phyloP scores from a whole-genome alignment of 2,888 invertebrate species.

The Diachrysia chrysitis region DNA sequence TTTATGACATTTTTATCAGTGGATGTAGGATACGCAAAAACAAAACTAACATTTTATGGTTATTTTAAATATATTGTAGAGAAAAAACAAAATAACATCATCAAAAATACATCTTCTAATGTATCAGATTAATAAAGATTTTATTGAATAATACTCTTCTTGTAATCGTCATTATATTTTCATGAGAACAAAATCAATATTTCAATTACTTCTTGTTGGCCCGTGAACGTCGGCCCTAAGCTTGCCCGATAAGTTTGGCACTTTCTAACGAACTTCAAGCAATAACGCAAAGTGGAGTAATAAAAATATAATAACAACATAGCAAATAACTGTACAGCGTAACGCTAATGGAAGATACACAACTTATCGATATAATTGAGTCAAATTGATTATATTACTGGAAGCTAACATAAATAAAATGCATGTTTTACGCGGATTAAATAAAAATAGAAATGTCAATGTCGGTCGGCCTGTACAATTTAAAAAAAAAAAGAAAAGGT shows the following conservation, averaged over 20 bases:
- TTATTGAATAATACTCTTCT: background rate
- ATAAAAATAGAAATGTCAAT: background rate
- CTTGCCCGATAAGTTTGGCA: slow-evolving; percentile 70
- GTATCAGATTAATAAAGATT: too few species aligned
- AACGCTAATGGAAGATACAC: slow-evolving; percentile 82
- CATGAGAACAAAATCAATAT: background rate
- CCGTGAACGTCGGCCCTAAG: slow-evolving; percentile 50
- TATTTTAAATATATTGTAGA: too few species aligned
- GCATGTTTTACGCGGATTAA: slow-evolving; percentile 37
- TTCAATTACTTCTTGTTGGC: slow-evolving; percentile 3
- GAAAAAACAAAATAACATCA: too few species aligned
- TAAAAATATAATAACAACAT: slow-evolving; percentile 72
- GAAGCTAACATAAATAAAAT: slow-evolving; percentile 65
- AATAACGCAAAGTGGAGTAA: slow-evolving; percentile 71
- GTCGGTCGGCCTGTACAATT: background rate
- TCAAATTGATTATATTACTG: slow-evolving; percentile 46
- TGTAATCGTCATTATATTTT: background rate
- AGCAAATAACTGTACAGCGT: slow-evolving; percentile 75
- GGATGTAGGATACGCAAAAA: background rate
- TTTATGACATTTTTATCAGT: slow-evolving; percentile 11
- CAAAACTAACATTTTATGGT: too few species aligned
- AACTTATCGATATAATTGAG: slow-evolving; percentile 66
- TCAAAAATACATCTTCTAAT: too few species aligned
- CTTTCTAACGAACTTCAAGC: slow-evolving; percentile 70
- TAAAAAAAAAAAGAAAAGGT: too few species aligned